Evolutionary conservation across 30 jellyfish, hydroid and myxozoan genomes (phyloP), one percentile per base, ranked within the genome.

Genomic region (Hydractinia symbiolongicarpus): DNA sequence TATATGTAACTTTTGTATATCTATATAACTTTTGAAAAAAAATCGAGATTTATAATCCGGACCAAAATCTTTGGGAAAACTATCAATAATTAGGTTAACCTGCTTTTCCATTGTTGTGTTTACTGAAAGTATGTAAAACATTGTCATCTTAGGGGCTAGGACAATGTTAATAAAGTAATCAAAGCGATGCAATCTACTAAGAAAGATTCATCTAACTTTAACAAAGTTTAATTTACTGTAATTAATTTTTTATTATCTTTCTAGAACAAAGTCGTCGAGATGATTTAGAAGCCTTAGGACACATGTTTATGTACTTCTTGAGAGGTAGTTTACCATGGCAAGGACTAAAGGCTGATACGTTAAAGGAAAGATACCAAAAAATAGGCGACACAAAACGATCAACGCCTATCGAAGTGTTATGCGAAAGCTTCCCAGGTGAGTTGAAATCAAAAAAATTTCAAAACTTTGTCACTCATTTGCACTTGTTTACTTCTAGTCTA

Each of bases 321-420:
- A 88, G 98, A 11, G 98, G 98, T 3, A 87, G 96, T 71, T 76
- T 91, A 16, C 98, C 98, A 3, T 91, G 98, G 98, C 98, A 91
- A 78, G 98, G 98, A 8, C 78, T 91, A 44, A 91, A 91, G 61
- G 98, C 98, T 13, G 98, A 91, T 66, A 86, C 96, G 10, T 70
- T 91, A 15, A 86, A 86, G 55, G 98, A 91, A 73, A 86, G 98
- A 4, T 91, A 91, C 73, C 96, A 86, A 76, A 91, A 86, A 58
- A 91, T 91, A 19, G 98, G 98, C 8, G 98, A 91, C 66, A 87
- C 96, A 9, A 91, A 91, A 68, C 82, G 96, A 76, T 86, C 96
- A 68, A 91, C 98, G 8, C 98, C 98, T 21, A 87, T 91, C 20
- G 96, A 86, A 61, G 98, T 87, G 51, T 61, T 91, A 21, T 91